These are phyloP conservation scores for Tetragnatha versicolor DNA, from an alignment of 1,140 invertebrate genomes.

Conservation along the genomic window DNA sequence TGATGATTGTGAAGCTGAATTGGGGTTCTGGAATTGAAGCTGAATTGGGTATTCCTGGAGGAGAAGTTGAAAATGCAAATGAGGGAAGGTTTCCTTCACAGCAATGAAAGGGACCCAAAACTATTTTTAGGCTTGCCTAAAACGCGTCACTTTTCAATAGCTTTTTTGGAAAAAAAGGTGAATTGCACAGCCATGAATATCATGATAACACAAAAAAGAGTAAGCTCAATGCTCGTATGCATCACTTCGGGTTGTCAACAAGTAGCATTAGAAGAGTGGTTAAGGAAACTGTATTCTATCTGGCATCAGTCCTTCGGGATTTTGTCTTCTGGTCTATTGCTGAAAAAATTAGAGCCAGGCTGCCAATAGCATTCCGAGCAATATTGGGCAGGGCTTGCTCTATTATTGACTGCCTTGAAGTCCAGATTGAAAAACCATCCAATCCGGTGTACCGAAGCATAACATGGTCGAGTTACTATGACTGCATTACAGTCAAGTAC, in stretches of 20 bases:
- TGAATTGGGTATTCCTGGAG: too few species aligned
- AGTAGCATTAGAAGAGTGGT: not conserved
- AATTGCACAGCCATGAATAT: not conserved
- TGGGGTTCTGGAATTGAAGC: too few species aligned
- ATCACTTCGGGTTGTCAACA: not conserved
- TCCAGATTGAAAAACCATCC: slow-evolving; percentile 54
- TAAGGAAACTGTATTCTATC: not conserved
- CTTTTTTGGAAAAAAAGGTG: not conserved
- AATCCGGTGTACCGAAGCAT: slow-evolving; percentile 6
- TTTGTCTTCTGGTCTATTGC: not conserved
- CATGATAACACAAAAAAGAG: not conserved
- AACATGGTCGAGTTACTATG: slow-evolving; percentile 55
- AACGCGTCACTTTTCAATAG: not conserved
- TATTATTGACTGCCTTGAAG: slow-evolving; percentile 57
- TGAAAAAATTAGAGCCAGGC: not conserved
- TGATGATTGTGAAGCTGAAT: too few species aligned
- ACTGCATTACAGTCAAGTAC: slow-evolving; percentile 58
- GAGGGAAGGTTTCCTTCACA: too few species aligned
- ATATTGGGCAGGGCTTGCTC: not conserved
- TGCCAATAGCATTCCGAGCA: not conserved
- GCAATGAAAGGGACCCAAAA: not conserved
- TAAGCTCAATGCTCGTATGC: not conserved
- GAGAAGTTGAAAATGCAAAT: too few species aligned
- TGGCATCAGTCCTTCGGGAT: not conserved
- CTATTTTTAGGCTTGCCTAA: not conserved